phyloP scores from a whole-genome alignment of 2,888 invertebrate species.

The Cryptocephalus moraei region DNA sequence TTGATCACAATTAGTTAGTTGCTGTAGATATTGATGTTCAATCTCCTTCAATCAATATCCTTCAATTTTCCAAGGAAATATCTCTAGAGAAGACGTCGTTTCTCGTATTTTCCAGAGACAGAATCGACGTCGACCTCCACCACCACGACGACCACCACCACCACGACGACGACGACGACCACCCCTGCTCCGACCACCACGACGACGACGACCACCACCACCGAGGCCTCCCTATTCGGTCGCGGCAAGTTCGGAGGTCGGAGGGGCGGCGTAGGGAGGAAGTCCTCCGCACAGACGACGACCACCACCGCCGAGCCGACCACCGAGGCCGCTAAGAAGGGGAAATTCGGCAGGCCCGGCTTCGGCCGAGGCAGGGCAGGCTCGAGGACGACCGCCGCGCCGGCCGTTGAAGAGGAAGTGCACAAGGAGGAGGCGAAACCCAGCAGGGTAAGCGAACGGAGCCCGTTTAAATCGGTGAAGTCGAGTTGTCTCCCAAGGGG shows the following conservation, averaged over 20 bases:
- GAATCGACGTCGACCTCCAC: conserved; percentile 42
- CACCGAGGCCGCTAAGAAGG: conserved; percentile 43
- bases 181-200: conserved; percentile 36
- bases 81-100: conserved; percentile 6
- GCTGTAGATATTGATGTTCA: too few relatives aligned
- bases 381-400: conserved; percentile 31
- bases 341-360: conserved; percentile 32
- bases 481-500: too few relatives aligned
- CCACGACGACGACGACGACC: conserved; percentile 40
- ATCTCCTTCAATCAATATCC: too few relatives aligned
- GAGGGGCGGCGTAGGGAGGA: conserved; percentile 22
- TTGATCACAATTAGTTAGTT: not conserved
- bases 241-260: conserved; percentile 20
- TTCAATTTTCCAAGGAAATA: too few relatives aligned
- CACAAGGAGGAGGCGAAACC: conserved; percentile 37
- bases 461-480: not conserved
- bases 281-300: conserved; percentile 26
- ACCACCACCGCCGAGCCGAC: conserved; percentile 36
- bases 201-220: conserved; percentile 29
- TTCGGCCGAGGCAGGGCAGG: conserved; percentile 41
- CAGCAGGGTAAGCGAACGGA: conserved; percentile 29
- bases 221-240: conserved; percentile 26
- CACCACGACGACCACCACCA: conserved; percentile 43
- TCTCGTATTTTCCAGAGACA: conserved; percentile 24
- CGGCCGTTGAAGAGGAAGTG: conserved; percentile 30